A percentile compares a stretch with the other conserved stretches of the same genome.
Evolutionary conservation across 2,113 vertebrate genomes (phyloP).

Genomic region (Agelaius tricolor): DNA sequence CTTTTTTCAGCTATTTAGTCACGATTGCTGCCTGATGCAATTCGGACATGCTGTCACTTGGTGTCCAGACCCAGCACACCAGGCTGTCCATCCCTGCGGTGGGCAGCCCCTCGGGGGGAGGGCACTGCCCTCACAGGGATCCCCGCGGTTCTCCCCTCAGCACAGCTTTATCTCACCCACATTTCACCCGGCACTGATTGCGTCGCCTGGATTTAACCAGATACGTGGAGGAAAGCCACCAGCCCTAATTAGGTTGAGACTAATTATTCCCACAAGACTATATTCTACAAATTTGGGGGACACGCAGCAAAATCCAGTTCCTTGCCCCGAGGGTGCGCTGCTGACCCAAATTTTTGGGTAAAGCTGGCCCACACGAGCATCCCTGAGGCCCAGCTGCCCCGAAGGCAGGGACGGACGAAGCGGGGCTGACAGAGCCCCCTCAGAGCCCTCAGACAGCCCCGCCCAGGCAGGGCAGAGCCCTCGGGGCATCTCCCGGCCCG

Average conservation of each 20-base stretch:
- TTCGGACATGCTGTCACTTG: rapidly evolving
- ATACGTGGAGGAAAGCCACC: rapidly evolving
- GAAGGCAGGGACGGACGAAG: neutral
- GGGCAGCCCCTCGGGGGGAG: neutral
- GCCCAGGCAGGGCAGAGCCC: rapidly evolving
- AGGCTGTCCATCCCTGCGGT: rapidly evolving
- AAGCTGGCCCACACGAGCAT: rapidly evolving
- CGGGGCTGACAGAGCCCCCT: rapidly evolving
- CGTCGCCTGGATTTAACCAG: neutral
- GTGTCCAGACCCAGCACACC: rapidly evolving
- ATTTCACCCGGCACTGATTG: rapidly evolving
- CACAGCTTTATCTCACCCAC: rapidly evolving
- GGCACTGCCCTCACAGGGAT: rapidly evolving
- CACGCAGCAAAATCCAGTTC: neutral
- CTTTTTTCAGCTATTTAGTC: neutral
- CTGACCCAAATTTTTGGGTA: neutral
- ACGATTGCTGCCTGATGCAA: rapidly evolving
- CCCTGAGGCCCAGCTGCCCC: neutral
- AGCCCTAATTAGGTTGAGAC: neutral
- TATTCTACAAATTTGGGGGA: neutral
- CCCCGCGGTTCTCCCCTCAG: rapidly evolving
- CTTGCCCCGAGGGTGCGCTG: too few species aligned
- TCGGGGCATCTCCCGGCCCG: neutral
- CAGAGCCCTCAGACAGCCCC: neutral
- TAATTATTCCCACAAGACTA: rapidly evolving